These are phyloP conservation scores for Hemibagrus guttatus DNA, from an alignment of 2,797 vertebrate species.

Conservation along the genomic window DNA sequence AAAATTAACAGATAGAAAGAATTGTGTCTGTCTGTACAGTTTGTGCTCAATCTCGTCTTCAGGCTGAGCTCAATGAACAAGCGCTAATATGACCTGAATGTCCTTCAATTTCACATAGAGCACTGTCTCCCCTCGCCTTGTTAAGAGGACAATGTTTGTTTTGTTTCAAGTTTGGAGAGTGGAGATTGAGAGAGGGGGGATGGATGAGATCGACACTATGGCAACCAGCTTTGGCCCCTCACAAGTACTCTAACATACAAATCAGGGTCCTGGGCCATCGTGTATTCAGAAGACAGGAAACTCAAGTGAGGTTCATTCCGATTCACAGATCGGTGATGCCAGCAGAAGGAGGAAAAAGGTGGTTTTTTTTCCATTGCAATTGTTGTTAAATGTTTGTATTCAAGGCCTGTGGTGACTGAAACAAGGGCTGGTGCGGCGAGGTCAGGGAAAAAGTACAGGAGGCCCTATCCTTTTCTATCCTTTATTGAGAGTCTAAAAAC, in stretches of 20 bases:
- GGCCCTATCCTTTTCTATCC: slow-evolving; percentile 38
- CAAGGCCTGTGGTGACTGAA: slow-evolving; percentile 39
- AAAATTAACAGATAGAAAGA: slow-evolving; percentile 34
- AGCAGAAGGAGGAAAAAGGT: slow-evolving; percentile 26
- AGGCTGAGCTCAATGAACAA: slow-evolving; percentile 52
- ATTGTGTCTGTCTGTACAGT: slow-evolving; percentile 18
- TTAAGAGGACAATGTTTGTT: slow-evolving; percentile 62
- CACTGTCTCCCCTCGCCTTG: slow-evolving; percentile 49
- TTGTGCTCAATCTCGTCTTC: slow-evolving; percentile 37
- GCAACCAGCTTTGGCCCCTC: slow-evolving; percentile 51
- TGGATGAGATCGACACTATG: slow-evolving; percentile 44
- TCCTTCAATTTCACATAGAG: slow-evolving; percentile 51
- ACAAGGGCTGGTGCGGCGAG: slow-evolving; percentile 41
- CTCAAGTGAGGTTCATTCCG: slow-evolving; percentile 49
- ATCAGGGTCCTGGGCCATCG: slow-evolving; percentile 47
- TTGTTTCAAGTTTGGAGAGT: slow-evolving; percentile 51
- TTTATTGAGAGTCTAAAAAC: slow-evolving; percentile 31
- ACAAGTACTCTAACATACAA: slow-evolving; percentile 55
- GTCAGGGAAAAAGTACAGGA: slow-evolving; percentile 38
- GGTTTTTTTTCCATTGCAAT: slow-evolving; percentile 43
- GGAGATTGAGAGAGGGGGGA: slow-evolving; percentile 34
- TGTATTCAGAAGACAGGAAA: slow-evolving; percentile 54
- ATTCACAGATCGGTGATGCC: slow-evolving; percentile 50
- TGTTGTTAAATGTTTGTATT: slow-evolving; percentile 49
- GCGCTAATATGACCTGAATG: slow-evolving; percentile 61